Evolutionary conservation across 92 coral and sea anemone species (phyloP), one percentile per base, ranked within the genome.

Genomic region (Epizoanthus ramosus): DNA sequence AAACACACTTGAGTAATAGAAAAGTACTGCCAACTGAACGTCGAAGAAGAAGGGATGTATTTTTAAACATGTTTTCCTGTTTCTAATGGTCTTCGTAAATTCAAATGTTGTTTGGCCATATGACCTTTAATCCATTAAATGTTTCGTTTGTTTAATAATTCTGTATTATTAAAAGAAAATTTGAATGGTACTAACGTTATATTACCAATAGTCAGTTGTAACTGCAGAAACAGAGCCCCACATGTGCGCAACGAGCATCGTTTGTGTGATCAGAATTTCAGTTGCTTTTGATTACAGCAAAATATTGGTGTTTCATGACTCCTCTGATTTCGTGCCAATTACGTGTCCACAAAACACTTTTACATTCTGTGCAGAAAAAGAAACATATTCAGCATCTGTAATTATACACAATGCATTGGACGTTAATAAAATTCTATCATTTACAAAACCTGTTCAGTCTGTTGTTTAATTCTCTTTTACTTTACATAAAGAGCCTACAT

Each of bases 51-150:
- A 77, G 18, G 71, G 25, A 77, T 77, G 82, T 35, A 61, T 43
- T 77, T 77, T 61, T 60, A 77, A 77, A 77, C 82, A 77, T 61
- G 22, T 24, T 57, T 39, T 57, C 71, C 47, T 61, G 82, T 39
- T 54, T 24, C 64, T 77, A 77, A 77, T 60, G 43, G 41, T 39
- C 57, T 39, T 3, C 17, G 71, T 37, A 61, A 21, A 77, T 39
- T n/a, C 33, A 10, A 61, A 43, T 33, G 8, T 61, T 77, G 57
- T 23, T 61, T 57, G 37, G 70, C 37, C 56, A 5, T 19, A 8
- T 61, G 71, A 77, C 70, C 82, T 60, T 61, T 77, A 41, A 19
- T 21, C 45, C 82, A 60, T 12, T 19, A 10, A 8, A 6, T 64
- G 39, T 59, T 58, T 59, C 24, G 13, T 75, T 77, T 77, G 70